Conservation (phyloP, 2,888 invertebrate genomes). For the Deilephila porcellus region DNA sequence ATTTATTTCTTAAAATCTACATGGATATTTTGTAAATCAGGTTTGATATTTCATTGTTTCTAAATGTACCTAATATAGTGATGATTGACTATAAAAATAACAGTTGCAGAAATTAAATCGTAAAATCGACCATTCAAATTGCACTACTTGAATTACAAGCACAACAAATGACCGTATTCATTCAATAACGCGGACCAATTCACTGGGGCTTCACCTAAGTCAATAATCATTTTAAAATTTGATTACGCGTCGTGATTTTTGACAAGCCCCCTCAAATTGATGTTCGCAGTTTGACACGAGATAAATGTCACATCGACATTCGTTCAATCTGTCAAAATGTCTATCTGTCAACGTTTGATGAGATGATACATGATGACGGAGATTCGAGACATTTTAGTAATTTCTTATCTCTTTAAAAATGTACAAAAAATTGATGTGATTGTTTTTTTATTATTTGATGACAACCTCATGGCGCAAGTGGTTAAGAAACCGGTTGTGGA, state of each 20-base stretch:
- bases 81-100: background rate
- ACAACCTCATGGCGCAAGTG: too few relatives aligned
- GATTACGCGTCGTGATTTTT: constrained; percentile 70
- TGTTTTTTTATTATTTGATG: too few relatives aligned
- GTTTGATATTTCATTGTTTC: background rate
- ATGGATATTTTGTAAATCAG: too few relatives aligned
- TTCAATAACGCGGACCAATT: background rate
- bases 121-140: constrained; percentile 17
- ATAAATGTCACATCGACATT: constrained; percentile 42
- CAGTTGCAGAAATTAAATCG: background rate
- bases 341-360: constrained; percentile 17
- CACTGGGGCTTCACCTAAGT: constrained; percentile 51
- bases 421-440: too few relatives aligned
- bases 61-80: background rate
- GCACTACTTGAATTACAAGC: constrained; percentile 40
- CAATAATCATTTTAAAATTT: constrained; percentile 68
- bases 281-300: constrained; percentile 31
- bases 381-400: background rate
- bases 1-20: too few relatives aligned
- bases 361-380: background rate
- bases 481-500: too few relatives aligned
- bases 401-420: background rate
- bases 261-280: constrained; percentile 49
- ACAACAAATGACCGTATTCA: constrained; percentile 41
- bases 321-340: constrained; percentile 35